Evolutionary conservation across 2,113 vertebrate genomes (phyloP).

Genomic region (Microtus oregoni): DNA sequence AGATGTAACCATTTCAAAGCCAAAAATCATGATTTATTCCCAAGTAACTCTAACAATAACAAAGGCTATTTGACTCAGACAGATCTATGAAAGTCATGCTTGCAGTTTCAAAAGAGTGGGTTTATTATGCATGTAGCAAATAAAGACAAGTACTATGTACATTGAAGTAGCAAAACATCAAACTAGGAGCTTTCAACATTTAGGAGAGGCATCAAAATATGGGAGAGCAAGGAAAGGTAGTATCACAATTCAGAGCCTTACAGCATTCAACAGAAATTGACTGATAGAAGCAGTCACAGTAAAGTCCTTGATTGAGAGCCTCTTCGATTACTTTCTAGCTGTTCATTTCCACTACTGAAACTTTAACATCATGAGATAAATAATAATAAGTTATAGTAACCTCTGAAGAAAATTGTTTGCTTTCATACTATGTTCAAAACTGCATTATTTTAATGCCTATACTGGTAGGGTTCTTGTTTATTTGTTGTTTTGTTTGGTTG

Average conservation of each 20-base stretch:
- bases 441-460: background rate
- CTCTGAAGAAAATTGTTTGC: background rate
- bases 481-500: background rate
- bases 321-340: background rate
- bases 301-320: background rate
- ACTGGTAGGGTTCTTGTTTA: background rate
- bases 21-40: background rate
- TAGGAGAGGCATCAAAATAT: background rate
- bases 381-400: background rate
- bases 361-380: background rate
- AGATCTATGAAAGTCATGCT: background rate
- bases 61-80: background rate
- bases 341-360: background rate
- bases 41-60: background rate
- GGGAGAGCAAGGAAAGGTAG: background rate
- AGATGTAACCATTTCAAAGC: slow-evolving; percentile 1
- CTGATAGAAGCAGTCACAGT: background rate
- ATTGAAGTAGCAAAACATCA: background rate
- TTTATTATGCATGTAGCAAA: background rate
- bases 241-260: background rate
- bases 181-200: background rate
- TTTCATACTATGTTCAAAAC: background rate
- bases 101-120: background rate
- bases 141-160: background rate
- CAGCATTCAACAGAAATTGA: background rate